Evolutionary conservation across 1,140 invertebrate species (phyloP).

Genomic region (Bombus breviceps): DNA sequence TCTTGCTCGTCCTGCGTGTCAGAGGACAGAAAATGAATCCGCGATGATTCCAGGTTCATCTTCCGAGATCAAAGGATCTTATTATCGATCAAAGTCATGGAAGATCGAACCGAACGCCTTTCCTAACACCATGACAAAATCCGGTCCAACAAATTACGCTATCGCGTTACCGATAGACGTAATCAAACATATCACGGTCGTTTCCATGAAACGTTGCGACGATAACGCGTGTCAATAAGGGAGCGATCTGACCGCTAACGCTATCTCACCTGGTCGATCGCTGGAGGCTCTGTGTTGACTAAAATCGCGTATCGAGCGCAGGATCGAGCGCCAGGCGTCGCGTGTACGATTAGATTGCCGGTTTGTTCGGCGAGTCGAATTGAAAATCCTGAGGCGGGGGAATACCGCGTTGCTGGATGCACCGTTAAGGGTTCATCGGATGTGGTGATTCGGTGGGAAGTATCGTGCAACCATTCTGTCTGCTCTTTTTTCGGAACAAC

Average conservation of each 20-base stretch:
- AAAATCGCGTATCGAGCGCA: constrained; percentile 2
- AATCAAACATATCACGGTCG: neutral
- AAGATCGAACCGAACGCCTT: neutral
- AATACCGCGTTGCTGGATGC: constrained; percentile 1
- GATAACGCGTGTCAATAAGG: neutral
- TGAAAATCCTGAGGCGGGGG: constrained; percentile 10
- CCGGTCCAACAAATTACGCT: neutral
- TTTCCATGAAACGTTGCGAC: neutral
- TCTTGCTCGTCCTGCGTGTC: too few species aligned
- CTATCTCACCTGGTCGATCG: neutral
- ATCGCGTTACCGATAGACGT: neutral
- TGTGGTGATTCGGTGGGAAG: constrained; percentile 50
- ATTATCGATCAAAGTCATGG: too few species aligned
- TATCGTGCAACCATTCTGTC: constrained; percentile 8
- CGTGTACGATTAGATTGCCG: neutral
- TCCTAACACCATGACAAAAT: neutral
- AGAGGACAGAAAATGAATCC: too few species aligned
- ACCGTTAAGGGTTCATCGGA: constrained; percentile 56
- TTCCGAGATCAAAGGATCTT: too few species aligned
- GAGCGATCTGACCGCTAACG: neutral
- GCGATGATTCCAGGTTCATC: neutral
- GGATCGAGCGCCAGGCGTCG: neutral
- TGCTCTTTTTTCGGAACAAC: too few species aligned
- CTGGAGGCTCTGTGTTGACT: neutral
- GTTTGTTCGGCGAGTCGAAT: constrained; percentile 34